Conservation (phyloP, 92 coral and sea anemone genomes). For the Epizoanthus illoricatus region DNA sequence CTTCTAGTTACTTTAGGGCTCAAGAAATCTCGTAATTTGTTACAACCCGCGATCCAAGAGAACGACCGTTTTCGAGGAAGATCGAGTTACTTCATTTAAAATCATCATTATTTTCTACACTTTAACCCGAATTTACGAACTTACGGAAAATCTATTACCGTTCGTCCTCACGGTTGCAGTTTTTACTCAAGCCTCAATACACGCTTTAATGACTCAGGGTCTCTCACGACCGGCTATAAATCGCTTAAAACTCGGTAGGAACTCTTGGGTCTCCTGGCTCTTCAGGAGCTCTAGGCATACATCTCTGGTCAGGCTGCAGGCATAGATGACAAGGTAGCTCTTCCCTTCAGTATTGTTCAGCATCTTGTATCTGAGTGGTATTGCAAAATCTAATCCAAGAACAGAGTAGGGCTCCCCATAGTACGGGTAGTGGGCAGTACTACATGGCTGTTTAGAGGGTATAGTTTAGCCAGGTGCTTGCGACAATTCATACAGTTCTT, state of each 20-base stretch:
- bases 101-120: no score
- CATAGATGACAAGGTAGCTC: not conserved
- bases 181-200: no score
- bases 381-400: slow-evolving; percentile 3
- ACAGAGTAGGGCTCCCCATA: not conserved
- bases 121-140: no score
- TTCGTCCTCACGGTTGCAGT: no score
- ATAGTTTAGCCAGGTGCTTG: not conserved
- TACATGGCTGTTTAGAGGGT: not conserved
- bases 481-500: slow-evolving; percentile 11
- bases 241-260: slow-evolving; percentile 17
- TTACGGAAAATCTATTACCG: no score
- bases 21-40: no score
- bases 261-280: slow-evolving; percentile 16
- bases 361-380: slow-evolving; percentile 2
- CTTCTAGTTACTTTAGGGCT: no score
- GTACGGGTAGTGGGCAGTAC: not conserved
- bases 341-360: slow-evolving; percentile 14
- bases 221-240: slow-evolving; percentile 20
- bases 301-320: slow-evolving; percentile 11
- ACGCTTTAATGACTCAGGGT: slow-evolving; percentile 5
- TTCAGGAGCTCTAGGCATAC: slow-evolving; percentile 4
- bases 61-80: no score
- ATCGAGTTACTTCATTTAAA: no score
- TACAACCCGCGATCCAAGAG: no score